Conservation (phyloP, 2,797 vertebrate genomes). For the Ceryle rudis region DNA sequence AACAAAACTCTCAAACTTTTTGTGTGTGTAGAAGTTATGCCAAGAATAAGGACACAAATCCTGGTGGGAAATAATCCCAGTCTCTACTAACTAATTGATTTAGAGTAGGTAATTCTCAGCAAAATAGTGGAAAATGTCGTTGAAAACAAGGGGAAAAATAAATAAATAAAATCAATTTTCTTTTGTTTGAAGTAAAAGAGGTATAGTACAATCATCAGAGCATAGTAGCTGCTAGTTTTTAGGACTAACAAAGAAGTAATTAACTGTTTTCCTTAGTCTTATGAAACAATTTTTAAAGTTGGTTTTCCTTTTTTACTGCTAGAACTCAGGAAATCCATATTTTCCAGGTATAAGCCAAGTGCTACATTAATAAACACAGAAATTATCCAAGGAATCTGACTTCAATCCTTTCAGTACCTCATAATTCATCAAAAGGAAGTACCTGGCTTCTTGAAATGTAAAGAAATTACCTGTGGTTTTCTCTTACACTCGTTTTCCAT, state of each 20-base stretch:
- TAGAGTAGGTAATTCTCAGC: background rate
- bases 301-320: background rate
- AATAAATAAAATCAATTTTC: background rate
- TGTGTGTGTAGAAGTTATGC: background rate
- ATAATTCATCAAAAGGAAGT: constrained; percentile 39
- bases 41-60: background rate
- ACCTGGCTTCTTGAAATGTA: background rate
- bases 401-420: constrained; percentile 2
- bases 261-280: background rate
- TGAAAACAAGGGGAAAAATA: background rate
- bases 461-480: constrained; percentile 23
- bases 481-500: background rate
- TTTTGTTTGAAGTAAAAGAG: background rate
- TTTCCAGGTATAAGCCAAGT: background rate
- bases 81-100: background rate
- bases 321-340: background rate
- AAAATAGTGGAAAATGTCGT: background rate
- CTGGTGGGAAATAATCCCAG: background rate
- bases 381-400: background rate
- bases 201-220: background rate
- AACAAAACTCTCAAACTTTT: background rate
- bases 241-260: background rate
- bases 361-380: background rate
- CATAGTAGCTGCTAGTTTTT: background rate
- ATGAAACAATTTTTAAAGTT: background rate